phyloP scores from a whole-genome alignment of 2,888 invertebrate species.

The Coelogynopora nodosa region DNA sequence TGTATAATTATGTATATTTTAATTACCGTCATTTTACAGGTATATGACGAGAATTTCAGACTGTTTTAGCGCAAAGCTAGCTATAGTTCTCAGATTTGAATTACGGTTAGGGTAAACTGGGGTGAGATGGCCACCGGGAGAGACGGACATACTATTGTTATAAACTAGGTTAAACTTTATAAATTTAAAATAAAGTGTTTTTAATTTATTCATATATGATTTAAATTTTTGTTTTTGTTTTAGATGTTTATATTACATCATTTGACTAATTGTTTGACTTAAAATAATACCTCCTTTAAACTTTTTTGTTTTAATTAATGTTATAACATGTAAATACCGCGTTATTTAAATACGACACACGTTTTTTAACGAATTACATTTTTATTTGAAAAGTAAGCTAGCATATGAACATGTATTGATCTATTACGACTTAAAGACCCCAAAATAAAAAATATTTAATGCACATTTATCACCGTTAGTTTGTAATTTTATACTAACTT shows the following conservation, averaged over 20 bases:
- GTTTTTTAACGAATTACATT: background rate
- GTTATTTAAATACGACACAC: background rate
- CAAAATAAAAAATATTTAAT: background rate
- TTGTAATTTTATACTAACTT: background rate
- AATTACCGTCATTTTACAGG: no score
- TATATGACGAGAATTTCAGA: no score
- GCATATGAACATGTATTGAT: background rate
- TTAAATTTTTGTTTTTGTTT: background rate
- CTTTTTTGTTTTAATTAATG: background rate
- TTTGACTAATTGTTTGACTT: conserved; percentile 34
- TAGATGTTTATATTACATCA: conserved; percentile 48
- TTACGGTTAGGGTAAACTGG: background rate
- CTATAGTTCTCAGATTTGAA: no score
- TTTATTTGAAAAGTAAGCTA: background rate
- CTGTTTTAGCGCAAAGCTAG: no score
- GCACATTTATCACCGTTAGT: background rate
- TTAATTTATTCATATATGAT: background rate
- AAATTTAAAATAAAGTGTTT: background rate
- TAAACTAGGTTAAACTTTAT: background rate
- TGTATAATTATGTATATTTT: no score
- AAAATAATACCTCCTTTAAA: background rate
- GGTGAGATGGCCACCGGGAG: background rate
- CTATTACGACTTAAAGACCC: background rate
- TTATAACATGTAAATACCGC: background rate
- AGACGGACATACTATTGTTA: background rate